Base-by-base conservation (phyloP, 1,140 invertebrate species). In the Ostrea edulis region DNA sequence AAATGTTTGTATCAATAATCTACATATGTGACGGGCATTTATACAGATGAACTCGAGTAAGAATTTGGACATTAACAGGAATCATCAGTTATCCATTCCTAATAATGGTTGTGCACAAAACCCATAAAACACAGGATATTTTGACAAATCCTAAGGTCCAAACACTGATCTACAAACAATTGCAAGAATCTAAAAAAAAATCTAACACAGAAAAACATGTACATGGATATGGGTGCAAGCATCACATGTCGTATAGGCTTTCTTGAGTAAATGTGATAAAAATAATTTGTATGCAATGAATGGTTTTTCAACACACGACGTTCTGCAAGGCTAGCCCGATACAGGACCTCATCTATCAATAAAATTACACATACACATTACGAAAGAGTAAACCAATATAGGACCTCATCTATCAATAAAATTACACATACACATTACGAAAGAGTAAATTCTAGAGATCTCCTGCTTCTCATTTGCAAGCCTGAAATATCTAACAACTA, bases 251-350 rank as follows among this genome's bases (percentile, higher is more conserved):
- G 17, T 11, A 77, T 12, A 35, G 25, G 29, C 22, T 35, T 12
- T 77, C 68, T 29, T 77, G 68, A 77, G 68, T 77, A 77, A 29
- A 77, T 77, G 29, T 62, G 17, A 44, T 44, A 44, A 44, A 62
- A 62, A n/a, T n/a, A 62, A 62, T 62, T 17, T 62, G 55, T 44
- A 62, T 17, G 17, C 55, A 62, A 20, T 62, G n/a, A 1, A 62
- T 62, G 55, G 55, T 17, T 17, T 62, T 20, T 62, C 55, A 62
- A 62, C 7, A 62, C 17, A 20, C 2, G 2, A 62, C 7, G 55
- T 62, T 17, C 17, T 20, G 55, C 55, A 62, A 62, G 55, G 55
- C 55, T 62, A 20, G 55, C 55, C 55, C n/a, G 0, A 62, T 62
- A 17, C n/a, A 62, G 20, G n/a, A 62, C 55, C 20, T 62, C n/a